Conservation (phyloP, 2,113 vertebrate genomes). For the Ammospiza caudacuta region DNA sequence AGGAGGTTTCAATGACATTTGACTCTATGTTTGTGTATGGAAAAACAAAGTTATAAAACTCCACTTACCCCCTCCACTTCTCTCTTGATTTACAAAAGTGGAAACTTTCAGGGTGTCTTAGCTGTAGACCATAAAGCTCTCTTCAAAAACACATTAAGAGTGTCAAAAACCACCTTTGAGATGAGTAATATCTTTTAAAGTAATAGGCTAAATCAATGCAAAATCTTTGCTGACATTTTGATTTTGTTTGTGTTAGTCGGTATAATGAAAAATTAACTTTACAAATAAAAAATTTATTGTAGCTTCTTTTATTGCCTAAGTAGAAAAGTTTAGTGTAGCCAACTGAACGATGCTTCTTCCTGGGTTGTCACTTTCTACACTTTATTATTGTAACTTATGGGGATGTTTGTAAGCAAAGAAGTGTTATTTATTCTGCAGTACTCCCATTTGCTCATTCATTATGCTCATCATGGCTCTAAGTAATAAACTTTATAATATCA, state of each 20-base stretch:
- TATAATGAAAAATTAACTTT: slow-evolving; percentile 72
- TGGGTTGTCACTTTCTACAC: slow-evolving; percentile 41
- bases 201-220: slow-evolving; percentile 59
- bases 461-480: slow-evolving; percentile 39
- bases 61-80: not conserved
- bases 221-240: slow-evolving; percentile 67
- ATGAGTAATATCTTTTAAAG: slow-evolving; percentile 59
- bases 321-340: slow-evolving; percentile 57
- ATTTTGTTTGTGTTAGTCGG: slow-evolving; percentile 37
- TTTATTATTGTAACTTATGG: slow-evolving; percentile 68
- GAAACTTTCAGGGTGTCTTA: slow-evolving; percentile 44
- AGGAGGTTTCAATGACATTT: not conserved
- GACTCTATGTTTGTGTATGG: not conserved
- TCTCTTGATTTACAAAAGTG: slow-evolving; percentile 22
- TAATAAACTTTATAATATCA: slow-evolving; percentile 56
- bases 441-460: slow-evolving; percentile 46
- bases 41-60: slow-evolving; percentile 35
- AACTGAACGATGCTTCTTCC: slow-evolving; percentile 53
- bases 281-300: slow-evolving; percentile 67
- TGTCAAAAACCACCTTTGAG: slow-evolving; percentile 55
- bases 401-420: slow-evolving; percentile 63
- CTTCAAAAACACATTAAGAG: slow-evolving; percentile 53
- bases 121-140: slow-evolving; percentile 28
- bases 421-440: slow-evolving; percentile 53
- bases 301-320: slow-evolving; percentile 45